phyloP scores from a whole-genome alignment of 2,113 vertebrate genomes.

The Channa maculata region DNA sequence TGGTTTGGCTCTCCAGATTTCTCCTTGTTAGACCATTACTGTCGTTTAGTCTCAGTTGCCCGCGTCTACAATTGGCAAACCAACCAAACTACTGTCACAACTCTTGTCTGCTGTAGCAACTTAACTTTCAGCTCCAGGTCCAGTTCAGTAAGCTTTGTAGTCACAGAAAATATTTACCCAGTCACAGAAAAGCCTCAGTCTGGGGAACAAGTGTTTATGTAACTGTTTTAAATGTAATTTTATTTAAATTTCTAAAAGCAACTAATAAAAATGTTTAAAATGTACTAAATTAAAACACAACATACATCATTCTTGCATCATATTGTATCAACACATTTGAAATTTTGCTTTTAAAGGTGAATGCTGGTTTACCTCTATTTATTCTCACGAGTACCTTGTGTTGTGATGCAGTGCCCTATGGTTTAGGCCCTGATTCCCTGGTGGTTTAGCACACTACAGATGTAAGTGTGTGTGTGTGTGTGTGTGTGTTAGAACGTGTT shows the following conservation, averaged over 20 bases:
- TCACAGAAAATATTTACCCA: conserved; percentile 24
- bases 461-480: conserved; percentile 59
- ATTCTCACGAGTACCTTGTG: conserved; percentile 62
- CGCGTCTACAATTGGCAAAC: conserved; percentile 71
- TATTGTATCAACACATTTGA: conserved; percentile 31
- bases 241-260: not conserved
- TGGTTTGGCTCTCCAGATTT: conserved; percentile 72
- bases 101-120: conserved; percentile 28
- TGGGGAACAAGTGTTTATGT: too few species aligned
- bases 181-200: conserved; percentile 5
- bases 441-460: conserved; percentile 56
- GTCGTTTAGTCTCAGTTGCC: conserved; percentile 74
- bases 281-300: not conserved
- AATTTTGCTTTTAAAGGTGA: conserved; percentile 38
- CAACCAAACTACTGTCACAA: conserved; percentile 59
- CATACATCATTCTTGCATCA: not conserved
- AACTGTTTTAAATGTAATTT: not conserved
- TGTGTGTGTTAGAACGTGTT: conserved; percentile 61
- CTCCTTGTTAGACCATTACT: conserved; percentile 72
- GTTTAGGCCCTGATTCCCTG: conserved; percentile 60
- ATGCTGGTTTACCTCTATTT: conserved; percentile 48
- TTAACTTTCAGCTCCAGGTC: conserved; percentile 41
- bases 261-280: too few species aligned
- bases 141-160: conserved; percentile 26
- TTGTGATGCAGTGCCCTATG: conserved; percentile 64